Evolutionary conservation across 1,140 invertebrate genomes (phyloP).

Genomic region (Acromyrmex heyeri): DNA sequence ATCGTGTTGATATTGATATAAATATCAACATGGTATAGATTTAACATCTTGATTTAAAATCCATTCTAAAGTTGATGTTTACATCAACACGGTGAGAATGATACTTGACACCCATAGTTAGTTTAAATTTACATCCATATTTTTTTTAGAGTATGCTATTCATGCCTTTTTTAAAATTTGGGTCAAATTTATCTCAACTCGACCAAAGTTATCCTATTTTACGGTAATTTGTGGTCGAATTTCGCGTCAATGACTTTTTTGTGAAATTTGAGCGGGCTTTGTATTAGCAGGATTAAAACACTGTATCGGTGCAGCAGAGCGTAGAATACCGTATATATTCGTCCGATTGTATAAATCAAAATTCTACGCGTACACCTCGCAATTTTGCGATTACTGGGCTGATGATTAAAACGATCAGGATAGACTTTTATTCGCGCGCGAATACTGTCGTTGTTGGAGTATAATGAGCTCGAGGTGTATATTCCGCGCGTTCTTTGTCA

Average conservation of each 20-base stretch:
- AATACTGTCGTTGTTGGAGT: constrained; percentile 3
- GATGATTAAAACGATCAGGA: constrained; percentile 24
- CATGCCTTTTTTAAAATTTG: no score
- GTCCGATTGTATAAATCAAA: constrained; percentile 19
- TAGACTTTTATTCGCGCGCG: constrained; percentile 18
- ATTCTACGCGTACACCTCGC: neutral
- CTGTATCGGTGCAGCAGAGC: neutral
- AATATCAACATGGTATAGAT: no score
- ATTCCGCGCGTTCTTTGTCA: constrained; percentile 52
- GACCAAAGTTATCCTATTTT: no score
- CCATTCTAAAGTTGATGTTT: no score
- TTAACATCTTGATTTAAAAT: no score
- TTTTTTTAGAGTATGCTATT: no score
- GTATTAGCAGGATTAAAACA: neutral
- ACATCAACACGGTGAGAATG: no score
- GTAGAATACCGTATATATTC: neutral
- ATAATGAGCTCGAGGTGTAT: constrained; percentile 56
- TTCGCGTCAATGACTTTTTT: neutral
- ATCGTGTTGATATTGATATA: no score
- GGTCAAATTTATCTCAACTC: no score
- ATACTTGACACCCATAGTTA: no score
- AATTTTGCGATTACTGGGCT: neutral
- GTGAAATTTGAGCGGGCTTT: neutral
- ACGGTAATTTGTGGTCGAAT: neutral
- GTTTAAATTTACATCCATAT: no score